A percentile compares a stretch with the other conserved stretches of the same genome.
These are phyloP conservation scores for Anarrhichthys ocellatus DNA, from an alignment of 2,113 vertebrate species.

Conservation along the genomic window DNA sequence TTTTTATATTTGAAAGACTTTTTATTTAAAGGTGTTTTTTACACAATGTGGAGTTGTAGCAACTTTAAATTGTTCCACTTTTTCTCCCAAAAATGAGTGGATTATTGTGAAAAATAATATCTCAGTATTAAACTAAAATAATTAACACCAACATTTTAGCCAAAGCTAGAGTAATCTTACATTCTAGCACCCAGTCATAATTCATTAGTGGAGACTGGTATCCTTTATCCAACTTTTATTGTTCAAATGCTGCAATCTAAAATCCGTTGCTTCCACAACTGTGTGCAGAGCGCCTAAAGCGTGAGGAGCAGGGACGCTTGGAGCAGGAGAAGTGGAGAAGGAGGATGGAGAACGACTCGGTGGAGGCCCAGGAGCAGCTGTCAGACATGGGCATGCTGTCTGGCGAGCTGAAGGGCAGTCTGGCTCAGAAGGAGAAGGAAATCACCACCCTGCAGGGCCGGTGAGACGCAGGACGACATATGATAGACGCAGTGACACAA, in stretches of 20 bases:
- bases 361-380: conserved; percentile 92
- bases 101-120: not conserved
- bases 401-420: conserved; percentile 85
- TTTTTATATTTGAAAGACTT: not conserved
- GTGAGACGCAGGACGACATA: conserved; percentile 64
- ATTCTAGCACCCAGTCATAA: not conserved
- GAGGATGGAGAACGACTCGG: conserved; percentile 88
- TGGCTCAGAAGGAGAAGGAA: conserved; percentile 91
- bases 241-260: not conserved
- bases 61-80: not conserved
- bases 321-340: conserved; percentile 93
- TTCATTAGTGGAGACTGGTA: no score
- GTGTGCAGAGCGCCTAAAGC: conserved; percentile 89
- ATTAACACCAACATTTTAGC: not conserved
- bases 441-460: conserved; percentile 87
- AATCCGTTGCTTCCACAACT: not conserved
- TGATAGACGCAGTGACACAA: not conserved
- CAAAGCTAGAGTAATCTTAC: not conserved
- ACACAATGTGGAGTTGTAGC: not conserved
- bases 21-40: not conserved
- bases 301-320: conserved; percentile 91
- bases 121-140: not conserved
- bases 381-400: conserved; percentile 85
- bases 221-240: not conserved
- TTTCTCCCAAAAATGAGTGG: not conserved